These are phyloP conservation scores for Neopelma chrysocephalum DNA, from an alignment of 2,797 vertebrate genomes.

Conservation along the genomic window DNA sequence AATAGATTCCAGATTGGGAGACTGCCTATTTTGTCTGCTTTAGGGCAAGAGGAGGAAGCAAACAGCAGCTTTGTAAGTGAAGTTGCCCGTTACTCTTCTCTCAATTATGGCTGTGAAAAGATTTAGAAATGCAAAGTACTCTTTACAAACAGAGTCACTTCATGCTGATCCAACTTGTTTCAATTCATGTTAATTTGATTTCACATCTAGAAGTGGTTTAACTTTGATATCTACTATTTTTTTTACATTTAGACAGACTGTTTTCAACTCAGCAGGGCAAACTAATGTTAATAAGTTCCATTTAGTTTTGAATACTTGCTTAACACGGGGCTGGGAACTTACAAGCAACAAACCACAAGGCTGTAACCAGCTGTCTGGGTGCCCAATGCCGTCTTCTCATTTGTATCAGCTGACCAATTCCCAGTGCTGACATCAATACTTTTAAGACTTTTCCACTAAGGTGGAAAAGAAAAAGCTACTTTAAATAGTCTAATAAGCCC, in stretches of 20 bases:
- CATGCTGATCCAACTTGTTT: not conserved
- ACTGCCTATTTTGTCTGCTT: conserved; percentile 65
- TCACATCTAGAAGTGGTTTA: not conserved
- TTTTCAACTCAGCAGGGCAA: conserved; percentile 25
- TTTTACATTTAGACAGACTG: not conserved
- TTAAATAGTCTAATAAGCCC: not conserved
- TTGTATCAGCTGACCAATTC: not conserved
- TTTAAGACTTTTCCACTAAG: not conserved
- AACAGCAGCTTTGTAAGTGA: conserved; percentile 55
- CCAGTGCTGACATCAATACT: not conserved
- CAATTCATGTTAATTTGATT: conserved; percentile 6
- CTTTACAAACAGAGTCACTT: conserved; percentile 11
- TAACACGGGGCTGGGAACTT: not conserved
- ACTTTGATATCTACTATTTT: conserved; percentile 1
- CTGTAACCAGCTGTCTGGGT: not conserved
- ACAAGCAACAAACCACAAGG: not conserved
- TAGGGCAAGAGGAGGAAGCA: conserved; percentile 46
- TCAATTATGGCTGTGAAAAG: conserved; percentile 64
- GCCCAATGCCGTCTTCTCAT: not conserved
- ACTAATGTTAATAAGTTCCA: not conserved
- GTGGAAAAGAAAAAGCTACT: not conserved
- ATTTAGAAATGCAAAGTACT: conserved; percentile 28
- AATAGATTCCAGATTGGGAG: conserved; percentile 61
- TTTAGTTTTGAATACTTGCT: conserved; percentile 34
- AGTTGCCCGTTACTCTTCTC: conserved; percentile 27